phyloP scores from a whole-genome alignment of 2,888 invertebrate species.

The Lasioglossum oenotherae region DNA sequence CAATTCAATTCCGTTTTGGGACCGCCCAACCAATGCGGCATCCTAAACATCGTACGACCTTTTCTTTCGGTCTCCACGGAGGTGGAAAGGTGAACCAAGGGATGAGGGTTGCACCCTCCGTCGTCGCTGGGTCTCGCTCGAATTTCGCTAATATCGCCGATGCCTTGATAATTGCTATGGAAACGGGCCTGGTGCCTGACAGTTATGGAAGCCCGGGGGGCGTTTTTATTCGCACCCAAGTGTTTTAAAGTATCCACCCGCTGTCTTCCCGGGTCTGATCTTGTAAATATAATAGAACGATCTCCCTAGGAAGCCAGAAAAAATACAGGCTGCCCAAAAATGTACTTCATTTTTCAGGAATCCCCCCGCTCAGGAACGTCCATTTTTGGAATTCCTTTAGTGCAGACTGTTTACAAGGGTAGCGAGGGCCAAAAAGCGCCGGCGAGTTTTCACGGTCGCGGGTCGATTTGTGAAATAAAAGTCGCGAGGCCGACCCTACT shows the following conservation, averaged over 20 bases:
- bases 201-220: neutral
- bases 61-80: slow-evolving; percentile 2
- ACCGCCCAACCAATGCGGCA: slow-evolving; percentile 59
- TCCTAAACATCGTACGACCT: slow-evolving; percentile 48
- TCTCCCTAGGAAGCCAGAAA: neutral
- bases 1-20: slow-evolving; percentile 71
- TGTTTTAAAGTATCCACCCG: neutral
- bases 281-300: neutral
- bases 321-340: neutral
- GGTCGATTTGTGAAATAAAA: slow-evolving; percentile 10
- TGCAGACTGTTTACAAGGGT: neutral
- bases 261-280: neutral
- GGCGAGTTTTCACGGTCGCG: slow-evolving; percentile 9
- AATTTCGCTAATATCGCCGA: slow-evolving; percentile 4
- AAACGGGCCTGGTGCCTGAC: neutral
- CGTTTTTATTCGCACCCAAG: neutral
- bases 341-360: neutral
- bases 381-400: neutral
- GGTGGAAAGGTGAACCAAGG: neutral
- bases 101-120: neutral
- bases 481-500: neutral
- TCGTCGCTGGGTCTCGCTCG: neutral
- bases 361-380: neutral
- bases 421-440: neutral
- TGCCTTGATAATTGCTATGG: slow-evolving; percentile 3